Evolutionary conservation across 2,113 vertebrate genomes (phyloP), one percentile per base, ranked within the genome.

Genomic region (Sciurus niger): DNA sequence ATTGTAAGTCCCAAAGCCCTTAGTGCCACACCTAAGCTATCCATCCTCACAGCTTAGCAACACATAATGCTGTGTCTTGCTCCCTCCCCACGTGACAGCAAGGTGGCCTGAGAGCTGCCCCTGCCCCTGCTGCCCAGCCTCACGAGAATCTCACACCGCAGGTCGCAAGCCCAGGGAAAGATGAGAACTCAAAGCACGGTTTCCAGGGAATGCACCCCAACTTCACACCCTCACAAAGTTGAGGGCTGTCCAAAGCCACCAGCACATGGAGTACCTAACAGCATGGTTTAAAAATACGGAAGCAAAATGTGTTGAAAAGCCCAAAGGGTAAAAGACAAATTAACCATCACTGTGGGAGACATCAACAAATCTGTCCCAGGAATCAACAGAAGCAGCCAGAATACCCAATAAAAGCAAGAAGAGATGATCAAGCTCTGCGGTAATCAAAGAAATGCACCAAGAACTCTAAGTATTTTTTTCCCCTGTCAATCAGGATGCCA

Each of bases 221-320:
- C 40, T 86, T 73, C 48, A 55, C 48, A 55, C n/a, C 67, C 12
- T 25, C 46, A 28, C 11, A 53, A 70, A 72, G 12, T 4, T 11
- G 67, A 72, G 67, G 34, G 25, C 34, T 18, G 24, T 53, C 32
- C 18, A 37, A 7, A 58, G 12, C 58, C 48, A 90, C 0, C 1
- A 74, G 60, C 22, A 40, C 17, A 24, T 10, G 40, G 14, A 6
- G 30, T 14, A 37, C 53, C 67, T 46, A 13, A 83, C 43, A 84
- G 68, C 48, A 84, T 0, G 48, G 4, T 74, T 74, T 65, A 40
- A 80, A 84, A 80, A 63, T n/a, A 88, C 7, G 3, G 68, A 53
- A 96, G 30, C 55, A 84, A 73, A 70, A 60, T 25, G 11, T 34
- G 76, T n/a, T 20, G 9, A 76, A 90, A 91, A 91, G 60, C 63